Evolutionary conservation across 2,113 vertebrate genomes (phyloP), one percentile per base, ranked within the genome.

Genomic region (Bos indicus): DNA sequence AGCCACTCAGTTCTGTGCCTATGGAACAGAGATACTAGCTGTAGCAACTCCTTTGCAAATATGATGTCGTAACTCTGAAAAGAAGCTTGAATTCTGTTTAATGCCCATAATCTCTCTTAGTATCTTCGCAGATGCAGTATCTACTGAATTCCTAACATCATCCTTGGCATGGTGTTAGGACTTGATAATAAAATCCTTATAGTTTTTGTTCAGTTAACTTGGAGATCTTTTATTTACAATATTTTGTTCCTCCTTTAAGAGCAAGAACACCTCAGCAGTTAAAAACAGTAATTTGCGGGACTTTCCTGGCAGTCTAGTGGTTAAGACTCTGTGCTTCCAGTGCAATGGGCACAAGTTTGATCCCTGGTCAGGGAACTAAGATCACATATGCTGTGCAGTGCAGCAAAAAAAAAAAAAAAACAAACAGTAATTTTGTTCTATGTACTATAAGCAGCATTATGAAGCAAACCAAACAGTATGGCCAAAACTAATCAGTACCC

Each of bases 181-280:
- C 7, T 7, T 62, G n/a, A n/a, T 62, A 92, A 74, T 88, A 92
- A 93, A 96, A 43, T 56, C 40, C 60, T 92, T 40, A 36, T 46
- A 59, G 67, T 56, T 67, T 94, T 54, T 40, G 6, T 94, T 95
- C 88, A 40, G 64, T 94, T 84, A 96, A 88, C 48, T 92, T 94
- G 25, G 19, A 87, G 21, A 81, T 62, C 46, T 96, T 85, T 95
- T 91, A 78, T 89, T 97, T 78, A 64, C 54, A 88, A 83, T 1
- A 48, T 92, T 90, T 87, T 56, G 7, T 86, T 96, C 19, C 28
- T 91, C 43, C 14, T 96, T 93, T 74, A 56, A 92, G 48, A 90
- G 23, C 4, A 95, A 93, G 93, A 74, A 28, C 15, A 16, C 26
- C 33, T 96, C 46, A 88, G n/a, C 51, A 92, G 85, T 93, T 89